These are phyloP conservation scores for Agrilus cyanescens DNA, from an alignment of 2,888 invertebrate genomes.

Conservation along the genomic window DNA sequence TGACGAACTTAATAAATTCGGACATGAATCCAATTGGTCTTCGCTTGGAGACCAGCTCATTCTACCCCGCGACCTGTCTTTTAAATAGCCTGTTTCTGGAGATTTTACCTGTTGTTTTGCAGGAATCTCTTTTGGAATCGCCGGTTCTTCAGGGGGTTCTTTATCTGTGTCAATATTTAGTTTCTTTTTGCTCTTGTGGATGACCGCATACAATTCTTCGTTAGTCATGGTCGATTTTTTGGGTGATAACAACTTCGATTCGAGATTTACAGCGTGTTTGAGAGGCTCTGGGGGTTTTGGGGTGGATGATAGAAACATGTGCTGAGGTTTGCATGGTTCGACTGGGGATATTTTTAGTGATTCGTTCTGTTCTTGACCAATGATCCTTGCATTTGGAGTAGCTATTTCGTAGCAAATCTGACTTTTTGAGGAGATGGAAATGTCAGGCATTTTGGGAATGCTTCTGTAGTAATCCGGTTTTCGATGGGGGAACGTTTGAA, in stretches of 20 bases:
- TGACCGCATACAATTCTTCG: conserved; percentile 64
- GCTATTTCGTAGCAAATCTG: too few relatives aligned
- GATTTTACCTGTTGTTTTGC: conserved; percentile 29
- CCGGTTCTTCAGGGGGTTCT: conserved; percentile 27
- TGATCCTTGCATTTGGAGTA: too few relatives aligned
- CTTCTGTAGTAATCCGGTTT: too few relatives aligned
- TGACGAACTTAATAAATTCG: conserved; percentile 31
- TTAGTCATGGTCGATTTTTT: conserved; percentile 66
- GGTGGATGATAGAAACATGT: conserved; percentile 54
- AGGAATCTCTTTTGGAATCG: conserved; percentile 27
- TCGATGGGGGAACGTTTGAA: too few relatives aligned
- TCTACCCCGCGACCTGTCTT: conserved; percentile 41
- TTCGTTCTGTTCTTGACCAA: conserved; percentile 23
- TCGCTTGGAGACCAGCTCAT: conserved; percentile 53
- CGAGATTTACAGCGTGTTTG: conserved; percentile 41
- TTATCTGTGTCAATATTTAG: conserved; percentile 53
- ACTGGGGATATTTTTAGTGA: conserved; percentile 54
- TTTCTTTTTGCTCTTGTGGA: conserved; percentile 65
- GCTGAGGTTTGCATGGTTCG: conserved; percentile 46
- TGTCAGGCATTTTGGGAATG: too few relatives aligned
- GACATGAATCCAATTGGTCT: conserved; percentile 30
- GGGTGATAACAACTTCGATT: conserved; percentile 46
- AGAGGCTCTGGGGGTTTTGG: conserved; percentile 35
- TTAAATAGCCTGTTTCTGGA: conserved; percentile 51
- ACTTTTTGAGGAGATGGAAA: too few relatives aligned